Base-by-base conservation (phyloP, 2,888 invertebrate species). In the Nudaria mundana region DNA sequence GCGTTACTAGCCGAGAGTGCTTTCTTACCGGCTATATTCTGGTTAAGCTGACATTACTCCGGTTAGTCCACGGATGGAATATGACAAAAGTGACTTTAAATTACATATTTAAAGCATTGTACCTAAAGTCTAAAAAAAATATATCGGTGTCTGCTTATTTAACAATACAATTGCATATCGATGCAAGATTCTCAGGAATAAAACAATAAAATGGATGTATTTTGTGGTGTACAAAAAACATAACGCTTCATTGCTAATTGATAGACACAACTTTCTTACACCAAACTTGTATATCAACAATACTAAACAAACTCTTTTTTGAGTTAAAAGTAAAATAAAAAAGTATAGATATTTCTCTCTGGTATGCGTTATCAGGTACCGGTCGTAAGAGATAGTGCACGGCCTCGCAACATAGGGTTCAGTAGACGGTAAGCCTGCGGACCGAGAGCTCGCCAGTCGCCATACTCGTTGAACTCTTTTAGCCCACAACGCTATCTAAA, bases 291-390 rank as follows among this genome's bases (percentile, higher is more conserved):
- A 10, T 23, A 6, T 32, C 12, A 33, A 33, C 22, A 25, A 39
- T 30, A 35, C 40, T 41, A 62, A 66, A 50, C 42, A 40, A 55
- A n/a, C n/a, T 20, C 2, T 5, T 55, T 46, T 55, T 52, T 51
- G 44, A 56, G 50, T 41, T 43, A 24, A 34, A 61, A 20, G 6
- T 3, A 5, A 63, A 58, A 59, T 55, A 51, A 41, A 37, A 41
- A 63, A 63, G 63, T 70, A 69, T 69, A 54, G 64, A 70, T 72
- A 74, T 66, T 71, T 66, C 68, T 70, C 66, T 59, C 58, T 46
- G 65, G 72, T 69, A 72, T 73, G 71, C 66, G 77, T 86, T 86
- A 85, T 86, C 86, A 84, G 71, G 71, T 70, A 70, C 68, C 61
- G 67, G 73, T 76, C 76, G 66, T 70, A 66, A 64, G 79, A 84